Evolutionary conservation across 2,888 invertebrate species (phyloP), one percentile per base, ranked within the genome.

Genomic region (Darwinula stevensoni): DNA sequence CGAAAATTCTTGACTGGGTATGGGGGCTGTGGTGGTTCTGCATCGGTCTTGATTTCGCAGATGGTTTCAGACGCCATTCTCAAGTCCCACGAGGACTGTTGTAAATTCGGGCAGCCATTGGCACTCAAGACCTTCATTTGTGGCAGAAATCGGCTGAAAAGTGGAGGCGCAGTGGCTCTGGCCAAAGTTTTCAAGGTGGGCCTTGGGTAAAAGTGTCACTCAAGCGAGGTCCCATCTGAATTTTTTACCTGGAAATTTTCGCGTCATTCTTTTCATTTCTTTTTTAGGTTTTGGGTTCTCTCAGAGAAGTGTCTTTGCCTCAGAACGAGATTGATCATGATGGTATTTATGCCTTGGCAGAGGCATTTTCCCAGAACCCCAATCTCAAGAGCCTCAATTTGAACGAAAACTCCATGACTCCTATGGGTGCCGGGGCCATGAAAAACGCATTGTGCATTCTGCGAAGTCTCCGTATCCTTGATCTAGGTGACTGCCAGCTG

Each of bases 301-400:
- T 97, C 9, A 80, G 86, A 51, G 75, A 78, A 48, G 60, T 99
- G 16, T 64, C 66, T 4, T 78, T 97, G 71, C 86, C 84, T 0
- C 94, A 97, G 53, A 97, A 99, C 52, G 88, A 91, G 0, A 94
- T 97, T 42, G 80, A 78, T 52, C 67, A 72, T 45, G 52, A 54
- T 0, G 97, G 94, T 0, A 67, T 94, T 30, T 51, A 64, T 0
- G 78, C 73, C 0, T 48, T 99, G 4, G 68, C 78, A 0, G 60
- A 65, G 11, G 73, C 78, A 0, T 65, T 94, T 39, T 57, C 59
- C 14, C 46, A 51, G 6, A 59, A 60, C 40, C 56, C 59, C 0
- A 60, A 64, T 26, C 57, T 99, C 4, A 56, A 61, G 39, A 55
- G 68, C 18, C 53, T 99, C 3, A 84, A 94, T 52, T 57, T 97